These are phyloP conservation scores for Xanthia icteritia DNA, from an alignment of 2,888 invertebrate genomes.

Conservation along the genomic window DNA sequence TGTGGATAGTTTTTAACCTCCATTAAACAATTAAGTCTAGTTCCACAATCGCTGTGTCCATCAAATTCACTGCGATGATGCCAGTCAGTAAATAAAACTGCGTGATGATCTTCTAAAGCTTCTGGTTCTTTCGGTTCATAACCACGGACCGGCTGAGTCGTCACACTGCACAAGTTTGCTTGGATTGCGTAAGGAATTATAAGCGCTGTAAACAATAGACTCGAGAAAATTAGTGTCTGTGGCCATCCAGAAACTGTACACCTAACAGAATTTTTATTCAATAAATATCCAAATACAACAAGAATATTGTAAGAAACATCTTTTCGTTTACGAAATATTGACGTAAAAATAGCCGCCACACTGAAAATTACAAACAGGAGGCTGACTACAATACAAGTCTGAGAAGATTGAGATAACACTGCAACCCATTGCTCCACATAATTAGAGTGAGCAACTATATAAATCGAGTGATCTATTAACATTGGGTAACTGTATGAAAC, in stretches of 20 bases:
- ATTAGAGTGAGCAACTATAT: slow-evolving; percentile 52
- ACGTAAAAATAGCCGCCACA: slow-evolving; percentile 51
- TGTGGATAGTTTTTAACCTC: slow-evolving; percentile 49
- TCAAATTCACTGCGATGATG: not conserved
- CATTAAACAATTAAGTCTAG: slow-evolving; percentile 65
- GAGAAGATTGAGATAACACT: slow-evolving; percentile 36
- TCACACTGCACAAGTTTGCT: slow-evolving; percentile 67
- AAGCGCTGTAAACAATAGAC: slow-evolving; percentile 67
- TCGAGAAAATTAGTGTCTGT: slow-evolving; percentile 62
- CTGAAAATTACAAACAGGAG: slow-evolving; percentile 63
- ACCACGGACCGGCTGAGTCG: slow-evolving; percentile 66
- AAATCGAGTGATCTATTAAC: slow-evolving; percentile 50
- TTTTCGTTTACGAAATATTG: slow-evolving; percentile 62
- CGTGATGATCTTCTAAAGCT: slow-evolving; percentile 56
- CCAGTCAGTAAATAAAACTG: slow-evolving; percentile 41
- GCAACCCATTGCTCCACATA: slow-evolving; percentile 58
- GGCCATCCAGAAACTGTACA: slow-evolving; percentile 58
- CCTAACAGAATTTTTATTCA: slow-evolving; percentile 63
- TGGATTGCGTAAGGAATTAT: slow-evolving; percentile 70
- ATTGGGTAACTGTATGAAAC: slow-evolving; percentile 65
- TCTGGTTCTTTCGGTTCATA: slow-evolving; percentile 58
- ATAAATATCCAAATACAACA: slow-evolving; percentile 70
- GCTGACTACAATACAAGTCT: slow-evolving; percentile 27
- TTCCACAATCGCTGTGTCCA: slow-evolving; percentile 51
- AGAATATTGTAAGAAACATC: slow-evolving; percentile 65